Base-by-base conservation (phyloP, 2,888 invertebrate species). In the Drosophila fulvimacula region DNA sequence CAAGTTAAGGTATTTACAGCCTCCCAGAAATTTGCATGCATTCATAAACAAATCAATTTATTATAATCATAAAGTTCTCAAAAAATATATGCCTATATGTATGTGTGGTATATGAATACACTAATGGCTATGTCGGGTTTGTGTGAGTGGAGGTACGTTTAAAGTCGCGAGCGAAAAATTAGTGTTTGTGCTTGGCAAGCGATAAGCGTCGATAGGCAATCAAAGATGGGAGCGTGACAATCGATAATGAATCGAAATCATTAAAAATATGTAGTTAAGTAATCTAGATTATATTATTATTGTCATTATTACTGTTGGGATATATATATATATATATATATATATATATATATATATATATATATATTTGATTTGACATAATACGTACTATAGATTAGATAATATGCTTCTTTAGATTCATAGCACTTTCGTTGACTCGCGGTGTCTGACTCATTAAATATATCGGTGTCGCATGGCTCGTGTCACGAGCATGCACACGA, bases 401-500 rank as follows among this genome's bases (percentile, higher is more conserved):
- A 24, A 5, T 21, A 44, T 1, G 13, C 3, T 55, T 5, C 19
- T n/a, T 30, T 15, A 5, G 41, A 19, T 6, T 19, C 7, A 7
- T 10, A 27, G n/a, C 7, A 27, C 0, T 24, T 17, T 7, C n/a
- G 17, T 24, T 24, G 51, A 36, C 27, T 30, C 11, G 15, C 5
- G 7, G 4, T 7, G 7, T 13, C 17, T 55, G 15, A 41, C 30
- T 41, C 53, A 41, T 13, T 15, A 30, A 19, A 13, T 19, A n/a
- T 17, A 55, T 41, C 41, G 41, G 7, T 5, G 10, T 3, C 1
- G 30, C 11, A 1, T 13, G 1, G 15, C 10, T 49, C 71, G 65
- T 60, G 48, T 39, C 74, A 71, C 75, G 44, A 21, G n/a, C 53
- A 41, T 11, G 15, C 36, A 34, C 52, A 41, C 36, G 32, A 13